Conservation (phyloP, 2,113 vertebrate genomes). For the Entomyzon cyanotis region DNA sequence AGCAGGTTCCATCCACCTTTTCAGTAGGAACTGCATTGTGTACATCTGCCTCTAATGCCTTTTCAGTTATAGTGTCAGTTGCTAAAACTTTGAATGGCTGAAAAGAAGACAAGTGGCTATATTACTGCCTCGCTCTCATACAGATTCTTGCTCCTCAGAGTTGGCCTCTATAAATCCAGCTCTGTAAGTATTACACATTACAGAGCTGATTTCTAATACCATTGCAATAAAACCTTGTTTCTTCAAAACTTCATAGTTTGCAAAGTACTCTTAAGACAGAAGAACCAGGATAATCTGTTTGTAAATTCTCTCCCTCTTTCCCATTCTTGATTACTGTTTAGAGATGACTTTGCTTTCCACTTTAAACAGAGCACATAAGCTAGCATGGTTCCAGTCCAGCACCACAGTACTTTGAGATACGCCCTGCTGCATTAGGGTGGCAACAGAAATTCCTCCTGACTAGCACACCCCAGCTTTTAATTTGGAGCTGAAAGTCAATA, state of each 20-base stretch:
- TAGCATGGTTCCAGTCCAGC: background rate
- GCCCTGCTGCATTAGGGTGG: background rate
- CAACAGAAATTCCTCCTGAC: background rate
- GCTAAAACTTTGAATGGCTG: slow-evolving; percentile 92
- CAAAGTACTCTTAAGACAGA: background rate
- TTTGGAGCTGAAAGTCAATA: background rate
- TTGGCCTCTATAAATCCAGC: background rate
- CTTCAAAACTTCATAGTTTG: background rate
- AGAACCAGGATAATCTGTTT: background rate
- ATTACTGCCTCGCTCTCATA: background rate
- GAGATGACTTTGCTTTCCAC: background rate
- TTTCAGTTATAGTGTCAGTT: slow-evolving; percentile 82
- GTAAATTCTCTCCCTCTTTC: background rate
- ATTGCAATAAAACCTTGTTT: background rate
- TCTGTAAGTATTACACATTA: background rate
- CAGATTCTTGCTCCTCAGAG: background rate
- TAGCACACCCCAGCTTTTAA: background rate
- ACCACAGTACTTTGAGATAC: background rate
- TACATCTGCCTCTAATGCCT: slow-evolving; percentile 83
- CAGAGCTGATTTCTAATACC: background rate
- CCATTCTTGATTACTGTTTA: background rate
- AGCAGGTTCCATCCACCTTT: slow-evolving; percentile 97
- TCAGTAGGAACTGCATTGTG: slow-evolving; percentile 86
- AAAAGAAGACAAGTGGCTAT: slow-evolving; percentile 18
- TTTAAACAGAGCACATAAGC: background rate